Evolutionary conservation across 2,797 vertebrate species (phyloP).

Genomic region (Malacoraja senta): DNA sequence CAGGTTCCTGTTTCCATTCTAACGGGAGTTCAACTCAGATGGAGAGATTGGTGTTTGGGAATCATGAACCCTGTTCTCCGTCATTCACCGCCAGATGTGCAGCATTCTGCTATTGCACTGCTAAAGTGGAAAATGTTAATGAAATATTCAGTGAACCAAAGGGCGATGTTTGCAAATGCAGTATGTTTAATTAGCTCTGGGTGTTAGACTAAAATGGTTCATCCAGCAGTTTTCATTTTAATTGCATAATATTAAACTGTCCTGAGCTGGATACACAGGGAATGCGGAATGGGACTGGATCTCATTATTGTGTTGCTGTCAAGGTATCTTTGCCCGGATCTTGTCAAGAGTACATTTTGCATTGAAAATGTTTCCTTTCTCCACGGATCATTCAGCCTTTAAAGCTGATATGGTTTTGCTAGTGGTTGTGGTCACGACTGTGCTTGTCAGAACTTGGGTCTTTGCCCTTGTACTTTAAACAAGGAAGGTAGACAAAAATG

Average conservation of each 20-base stretch:
- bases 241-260: slow-evolving; percentile 15
- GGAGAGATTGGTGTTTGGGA: not conserved
- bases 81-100: not conserved
- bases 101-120: slow-evolving; percentile 2
- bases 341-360: not conserved
- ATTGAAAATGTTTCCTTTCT: not conserved
- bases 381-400: not conserved
- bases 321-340: not conserved
- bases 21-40: not conserved
- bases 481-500: too few relatives aligned
- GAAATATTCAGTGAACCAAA: slow-evolving; percentile 28
- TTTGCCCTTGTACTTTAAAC: not conserved
- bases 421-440: not conserved
- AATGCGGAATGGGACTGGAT: not conserved
- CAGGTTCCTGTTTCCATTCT: not conserved
- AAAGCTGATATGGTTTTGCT: not conserved
- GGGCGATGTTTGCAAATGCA: slow-evolving; percentile 11
- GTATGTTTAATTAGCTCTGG: slow-evolving; percentile 25
- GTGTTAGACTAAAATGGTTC: not conserved
- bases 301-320: not conserved
- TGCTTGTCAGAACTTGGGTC: not conserved
- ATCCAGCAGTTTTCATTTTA: slow-evolving; percentile 17
- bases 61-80: not conserved
- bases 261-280: slow-evolving; percentile 1
- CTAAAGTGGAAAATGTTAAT: not conserved